phyloP scores from a whole-genome alignment of 2,888 invertebrate genomes.

The Deilephila elpenor region DNA sequence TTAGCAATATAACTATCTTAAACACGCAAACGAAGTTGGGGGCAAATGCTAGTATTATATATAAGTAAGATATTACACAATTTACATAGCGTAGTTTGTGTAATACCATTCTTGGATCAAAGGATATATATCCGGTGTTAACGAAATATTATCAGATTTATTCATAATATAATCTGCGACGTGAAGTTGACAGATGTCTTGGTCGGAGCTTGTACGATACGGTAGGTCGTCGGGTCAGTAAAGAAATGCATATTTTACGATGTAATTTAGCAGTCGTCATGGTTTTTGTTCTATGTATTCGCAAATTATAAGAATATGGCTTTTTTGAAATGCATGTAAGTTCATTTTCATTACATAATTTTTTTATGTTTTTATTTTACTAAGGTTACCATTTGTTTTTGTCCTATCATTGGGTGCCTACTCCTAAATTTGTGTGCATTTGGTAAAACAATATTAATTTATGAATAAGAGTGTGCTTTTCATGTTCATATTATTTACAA shows the following conservation, averaged over 20 bases:
- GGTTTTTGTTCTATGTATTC: constrained; percentile 76
- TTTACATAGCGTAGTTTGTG: too few relatives aligned
- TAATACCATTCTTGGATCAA: too few relatives aligned
- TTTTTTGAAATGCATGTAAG: constrained; percentile 72
- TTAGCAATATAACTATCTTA: too few relatives aligned
- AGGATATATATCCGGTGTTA: background rate
- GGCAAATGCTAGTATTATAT: too few relatives aligned
- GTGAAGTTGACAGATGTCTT: constrained; percentile 9
- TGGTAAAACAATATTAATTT: background rate
- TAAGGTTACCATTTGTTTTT: constrained; percentile 45
- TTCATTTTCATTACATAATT: constrained; percentile 45
- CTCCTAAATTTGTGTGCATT: background rate
- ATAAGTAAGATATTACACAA: too few relatives aligned
- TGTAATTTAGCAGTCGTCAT: constrained; percentile 68
- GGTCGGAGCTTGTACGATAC: constrained; percentile 33
- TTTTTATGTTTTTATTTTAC: constrained; percentile 24
- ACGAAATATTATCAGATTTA: background rate
- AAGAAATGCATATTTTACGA: constrained; percentile 58
- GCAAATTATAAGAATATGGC: constrained; percentile 57
- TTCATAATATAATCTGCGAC: background rate
- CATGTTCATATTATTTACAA: background rate
- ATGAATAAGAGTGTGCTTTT: background rate
- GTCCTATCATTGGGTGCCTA: constrained; percentile 39
- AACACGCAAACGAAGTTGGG: too few relatives aligned
- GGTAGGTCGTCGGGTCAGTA: constrained; percentile 72